These are phyloP conservation scores for Dascyllus trimaculatus DNA, from an alignment of 2,113 vertebrate genomes.

Conservation along the genomic window DNA sequence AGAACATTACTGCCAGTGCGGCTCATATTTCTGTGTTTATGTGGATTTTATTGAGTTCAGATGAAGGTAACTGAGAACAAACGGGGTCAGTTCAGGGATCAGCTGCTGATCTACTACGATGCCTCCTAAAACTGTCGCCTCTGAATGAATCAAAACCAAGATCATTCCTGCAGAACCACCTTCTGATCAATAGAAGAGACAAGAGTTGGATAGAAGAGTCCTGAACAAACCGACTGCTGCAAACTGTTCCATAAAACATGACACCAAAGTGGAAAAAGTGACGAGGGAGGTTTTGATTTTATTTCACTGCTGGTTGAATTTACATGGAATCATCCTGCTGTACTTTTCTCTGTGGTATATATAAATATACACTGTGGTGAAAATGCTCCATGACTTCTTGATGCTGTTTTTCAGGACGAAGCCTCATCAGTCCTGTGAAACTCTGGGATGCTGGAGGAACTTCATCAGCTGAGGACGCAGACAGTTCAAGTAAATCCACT, in stretches of 20 bases:
- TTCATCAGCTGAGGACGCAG: slow-evolving; percentile 51
- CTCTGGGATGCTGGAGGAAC: slow-evolving; percentile 28
- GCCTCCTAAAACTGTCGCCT: slow-evolving; percentile 26
- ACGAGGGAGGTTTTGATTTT: no score
- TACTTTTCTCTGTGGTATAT: no score
- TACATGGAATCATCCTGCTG: no score
- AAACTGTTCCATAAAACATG: no score
- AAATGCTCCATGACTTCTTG: not conserved
- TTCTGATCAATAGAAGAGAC: no score
- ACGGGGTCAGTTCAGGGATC: slow-evolving; percentile 47
- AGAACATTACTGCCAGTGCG: not conserved
- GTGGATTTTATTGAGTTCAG: not conserved
- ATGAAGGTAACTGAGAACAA: slow-evolving; percentile 35
- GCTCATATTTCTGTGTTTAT: slow-evolving; percentile 17
- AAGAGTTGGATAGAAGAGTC: no score
- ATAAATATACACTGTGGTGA: no score
- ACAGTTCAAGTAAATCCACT: slow-evolving; percentile 49
- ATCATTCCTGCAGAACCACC: no score
- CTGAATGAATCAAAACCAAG: no score
- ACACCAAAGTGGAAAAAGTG: no score
- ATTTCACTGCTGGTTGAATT: no score
- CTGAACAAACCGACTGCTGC: no score
- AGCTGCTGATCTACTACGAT: slow-evolving; percentile 24
- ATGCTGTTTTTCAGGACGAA: slow-evolving; percentile 41
- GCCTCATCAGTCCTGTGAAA: slow-evolving; percentile 31